Evolutionary conservation across 1,140 invertebrate species (phyloP), one percentile per base, ranked within the genome.

Genomic region (Caenorhabditis tropicalis): DNA sequence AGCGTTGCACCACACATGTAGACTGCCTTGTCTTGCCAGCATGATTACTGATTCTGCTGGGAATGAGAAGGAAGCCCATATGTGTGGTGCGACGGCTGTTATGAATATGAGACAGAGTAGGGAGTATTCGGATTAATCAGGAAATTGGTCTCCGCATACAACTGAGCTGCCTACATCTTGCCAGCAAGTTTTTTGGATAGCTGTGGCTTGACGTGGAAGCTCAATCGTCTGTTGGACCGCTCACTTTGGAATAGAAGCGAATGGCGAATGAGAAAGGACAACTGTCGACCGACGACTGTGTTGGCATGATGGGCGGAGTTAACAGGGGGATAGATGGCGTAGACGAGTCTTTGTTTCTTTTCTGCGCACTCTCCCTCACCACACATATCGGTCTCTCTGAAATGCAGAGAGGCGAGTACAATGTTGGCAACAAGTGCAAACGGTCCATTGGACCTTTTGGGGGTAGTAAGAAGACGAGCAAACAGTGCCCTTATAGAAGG

Each of bases 101-200:
- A 65, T 9, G 10, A 65, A 24, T 24, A 39, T 29, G 36, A 43
- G 36, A 7, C 9, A 7, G 1, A 9, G n/a, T 24, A 43, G 36
- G 24, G 24, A 27, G 29, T 33, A 65, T 19, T 33, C 7, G 65
- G 65, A 74, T 74, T 74, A 74, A 74, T 74, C 65, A 39, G 65
- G 65, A 74, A 43, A 43, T 74, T 74, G 65, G 65, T 74, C 65
- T 43, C 65, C 36, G n/a, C 36, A 74, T 31, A 74, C 65, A 74
- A 74, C 65, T 74, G 65, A 74, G 43, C 65, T 74, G 65, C 65
- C 65, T 46, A 74, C 65, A 74, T 74, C 65, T 74, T 74, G 65
- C 65, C 65, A 74, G 65, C 65, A 74, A 43, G 9, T 43, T 74
- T 24, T 21, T 7, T 36, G 15, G 36, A 74, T 74, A 74, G 65